Conservation (phyloP, 2,797 vertebrate species). For the Gymnodraco acuticeps region DNA sequence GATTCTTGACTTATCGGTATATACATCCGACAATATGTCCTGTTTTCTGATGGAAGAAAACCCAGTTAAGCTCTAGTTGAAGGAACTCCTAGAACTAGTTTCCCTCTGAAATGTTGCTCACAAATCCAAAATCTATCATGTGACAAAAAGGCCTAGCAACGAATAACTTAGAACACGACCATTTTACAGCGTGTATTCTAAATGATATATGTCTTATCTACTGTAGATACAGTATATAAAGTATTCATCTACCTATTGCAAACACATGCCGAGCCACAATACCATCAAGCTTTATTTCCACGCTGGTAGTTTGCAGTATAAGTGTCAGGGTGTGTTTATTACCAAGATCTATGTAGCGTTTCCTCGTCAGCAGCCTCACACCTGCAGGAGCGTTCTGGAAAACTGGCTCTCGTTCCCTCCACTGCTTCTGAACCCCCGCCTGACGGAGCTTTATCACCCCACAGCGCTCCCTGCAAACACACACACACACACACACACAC, state of each 20-base stretch:
- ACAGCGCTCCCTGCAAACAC: conserved; percentile 75
- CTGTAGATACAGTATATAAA: no score
- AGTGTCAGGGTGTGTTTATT: conserved; percentile 58
- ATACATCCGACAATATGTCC: no score
- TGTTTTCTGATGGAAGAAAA: no score
- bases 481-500: conserved; percentile 5
- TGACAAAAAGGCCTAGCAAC: background rate
- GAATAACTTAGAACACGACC: background rate
- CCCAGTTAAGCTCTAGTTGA: no score
- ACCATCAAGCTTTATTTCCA: background rate
- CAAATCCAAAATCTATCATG: background rate
- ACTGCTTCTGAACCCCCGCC: conserved; percentile 85
- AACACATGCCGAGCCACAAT: no score
- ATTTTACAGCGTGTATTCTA: no score
- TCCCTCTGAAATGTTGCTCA: no score
- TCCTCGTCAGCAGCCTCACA: conserved; percentile 89
- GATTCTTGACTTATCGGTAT: no score
- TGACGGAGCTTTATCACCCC: conserved; percentile 94
- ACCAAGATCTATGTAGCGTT: conserved; percentile 95
- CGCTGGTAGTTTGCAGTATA: no score
- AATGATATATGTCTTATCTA: no score
- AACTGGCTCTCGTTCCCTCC: conserved; percentile 85
- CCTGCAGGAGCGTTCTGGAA: conserved; percentile 87
- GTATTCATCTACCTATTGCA: background rate
- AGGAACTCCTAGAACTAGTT: no score